phyloP scores from a whole-genome alignment of 2,888 invertebrate species.

The Neuroscelio doddi region DNA sequence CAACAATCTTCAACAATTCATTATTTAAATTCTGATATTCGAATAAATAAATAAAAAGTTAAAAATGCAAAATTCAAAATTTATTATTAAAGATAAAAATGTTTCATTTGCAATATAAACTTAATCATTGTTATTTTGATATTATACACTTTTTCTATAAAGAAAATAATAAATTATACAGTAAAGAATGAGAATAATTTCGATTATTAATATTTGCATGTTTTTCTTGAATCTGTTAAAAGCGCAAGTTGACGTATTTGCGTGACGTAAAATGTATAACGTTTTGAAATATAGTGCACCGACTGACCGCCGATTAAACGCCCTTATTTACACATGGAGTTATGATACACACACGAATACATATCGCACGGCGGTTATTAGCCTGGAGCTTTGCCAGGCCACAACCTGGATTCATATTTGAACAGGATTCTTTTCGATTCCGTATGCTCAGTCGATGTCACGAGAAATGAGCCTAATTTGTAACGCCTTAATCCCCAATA shows the following conservation, averaged over 20 bases:
- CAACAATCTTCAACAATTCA: no score
- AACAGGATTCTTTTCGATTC: constrained; percentile 16
- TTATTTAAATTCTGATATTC: no score
- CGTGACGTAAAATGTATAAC: constrained; percentile 25
- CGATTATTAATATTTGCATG: no score
- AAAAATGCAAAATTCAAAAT: no score
- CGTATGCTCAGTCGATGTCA: constrained; percentile 7
- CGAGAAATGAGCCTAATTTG: constrained; percentile 14
- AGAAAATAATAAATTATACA: no score
- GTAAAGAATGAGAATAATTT: no score
- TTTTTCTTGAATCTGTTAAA: no score
- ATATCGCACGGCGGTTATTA: constrained; percentile 28
- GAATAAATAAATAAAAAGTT: no score
- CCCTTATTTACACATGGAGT: constrained; percentile 19
- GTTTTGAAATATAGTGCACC: constrained; percentile 32
- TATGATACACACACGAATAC: constrained; percentile 7
- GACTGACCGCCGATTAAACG: constrained; percentile 39
- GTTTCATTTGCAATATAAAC: no score
- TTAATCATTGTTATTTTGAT: no score
- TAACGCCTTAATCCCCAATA: constrained; percentile 15
- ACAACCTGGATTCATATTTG: constrained; percentile 25
- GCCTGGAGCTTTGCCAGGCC: constrained; percentile 7
- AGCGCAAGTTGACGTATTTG: constrained; percentile 19
- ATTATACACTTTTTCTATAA: no score
- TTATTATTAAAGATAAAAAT: no score